Percentiles rank a stretch among this genome's conserved stretches.
Evolutionary conservation across 2,797 vertebrate species (phyloP).

Genomic region (Poecilia picta): DNA sequence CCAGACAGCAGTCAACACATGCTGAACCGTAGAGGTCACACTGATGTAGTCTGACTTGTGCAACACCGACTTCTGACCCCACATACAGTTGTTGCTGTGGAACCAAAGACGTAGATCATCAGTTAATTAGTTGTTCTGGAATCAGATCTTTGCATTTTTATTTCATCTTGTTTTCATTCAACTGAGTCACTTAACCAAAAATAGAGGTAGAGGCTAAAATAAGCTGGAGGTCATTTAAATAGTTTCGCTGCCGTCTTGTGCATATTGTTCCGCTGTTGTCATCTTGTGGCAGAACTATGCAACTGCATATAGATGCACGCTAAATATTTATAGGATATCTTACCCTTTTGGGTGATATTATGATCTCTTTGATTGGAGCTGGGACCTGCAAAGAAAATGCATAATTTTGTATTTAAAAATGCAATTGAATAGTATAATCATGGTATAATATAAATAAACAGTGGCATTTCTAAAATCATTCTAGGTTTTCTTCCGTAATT

Average conservation of each 20-base stretch:
- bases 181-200: slow-evolving; percentile 1
- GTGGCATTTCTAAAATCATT: not conserved
- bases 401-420: slow-evolving; percentile 2
- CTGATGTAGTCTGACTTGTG: slow-evolving; percentile 92
- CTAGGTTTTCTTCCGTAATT: slow-evolving; percentile 7
- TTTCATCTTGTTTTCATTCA: slow-evolving; percentile 1
- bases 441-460: not conserved
- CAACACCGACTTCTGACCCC: slow-evolving; percentile 87
- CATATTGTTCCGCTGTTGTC: slow-evolving; percentile 54
- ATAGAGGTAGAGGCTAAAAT: not conserved
- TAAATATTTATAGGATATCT: slow-evolving; percentile 44
- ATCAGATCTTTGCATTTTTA: not conserved
- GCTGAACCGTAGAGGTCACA: slow-evolving; percentile 94
- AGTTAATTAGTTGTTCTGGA: not conserved
- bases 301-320: slow-evolving; percentile 43
- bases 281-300: slow-evolving; percentile 64
- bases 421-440: not conserved
- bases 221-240: not conserved
- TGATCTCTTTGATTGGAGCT: slow-evolving; percentile 88
- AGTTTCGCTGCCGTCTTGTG: slow-evolving; percentile 2
- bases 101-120: slow-evolving; percentile 2
- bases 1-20: slow-evolving; percentile 95
- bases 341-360: slow-evolving; percentile 96
- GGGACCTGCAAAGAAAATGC: slow-evolving; percentile 80
- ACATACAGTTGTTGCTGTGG: slow-evolving; percentile 94